Base-by-base conservation (phyloP, 1,140 invertebrate genomes). In the Drosophila ohnishii region DNA sequence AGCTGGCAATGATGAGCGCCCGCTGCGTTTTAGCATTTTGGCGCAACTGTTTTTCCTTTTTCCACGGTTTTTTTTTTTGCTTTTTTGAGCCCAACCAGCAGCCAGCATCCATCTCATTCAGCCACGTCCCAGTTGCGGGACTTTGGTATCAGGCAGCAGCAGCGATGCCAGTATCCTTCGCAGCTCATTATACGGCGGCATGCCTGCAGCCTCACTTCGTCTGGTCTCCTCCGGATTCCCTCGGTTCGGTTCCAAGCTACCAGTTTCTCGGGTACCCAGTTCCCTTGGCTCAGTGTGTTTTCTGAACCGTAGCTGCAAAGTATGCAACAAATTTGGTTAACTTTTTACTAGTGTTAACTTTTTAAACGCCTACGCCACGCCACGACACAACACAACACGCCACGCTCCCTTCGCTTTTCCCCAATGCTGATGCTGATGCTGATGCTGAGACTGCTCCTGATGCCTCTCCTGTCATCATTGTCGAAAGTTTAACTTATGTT, bases 281-380 rank as follows among this genome's bases (percentile, higher is more conserved):
- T 58, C 57, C 57, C 58, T 42, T 0, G 42, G 35, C 66, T 82
- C 75, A 88, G 83, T 83, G 75, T 83, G 72, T 88, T 79, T 88
- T 87, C 75, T 83, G 84, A 70, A 75, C 75, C 84, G 76, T 60
- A 81, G 80, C 83, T 83, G 83, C 50, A 77, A 87, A 88, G 83
- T 88, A 88, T 87, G 79, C 83, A 80, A 74, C 84, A 87, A 83
- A 87, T 88, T 87, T 87, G 76, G 79, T 87, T 87, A 87, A 87
- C 84, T 87, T 88, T 65, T 67, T 70, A 77, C 79, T 74, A 88
- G 84, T 87, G 76, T 80, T 88, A 88, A 88, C 83, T 87, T 87
- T 88, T 88, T 77, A 88, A 87, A 88, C 79, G 79, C 75, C 60
- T 48, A 48, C 66, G 42, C 30, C 55, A 51, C 34, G 47, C 34